Percentiles rank a stretch among this genome's conserved stretches.
Evolutionary conservation across 92 coral and sea anemone species (phyloP).

Genomic region (Palythoa caribaeorum): DNA sequence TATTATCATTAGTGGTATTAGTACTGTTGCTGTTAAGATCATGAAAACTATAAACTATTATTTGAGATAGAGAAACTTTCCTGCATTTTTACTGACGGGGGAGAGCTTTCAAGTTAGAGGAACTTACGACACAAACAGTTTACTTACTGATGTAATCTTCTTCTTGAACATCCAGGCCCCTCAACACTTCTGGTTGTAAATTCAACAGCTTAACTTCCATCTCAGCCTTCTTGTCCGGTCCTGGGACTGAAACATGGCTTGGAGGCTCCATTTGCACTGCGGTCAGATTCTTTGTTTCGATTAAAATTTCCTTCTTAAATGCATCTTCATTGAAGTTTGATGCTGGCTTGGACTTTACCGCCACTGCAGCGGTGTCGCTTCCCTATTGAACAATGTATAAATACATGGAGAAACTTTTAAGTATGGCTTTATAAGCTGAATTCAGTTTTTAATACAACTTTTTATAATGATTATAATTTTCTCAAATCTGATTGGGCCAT

Average conservation of each 20-base stretch:
- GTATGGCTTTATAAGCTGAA: too few relatives aligned
- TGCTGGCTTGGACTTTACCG: constrained; percentile 23
- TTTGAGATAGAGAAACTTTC: neutral
- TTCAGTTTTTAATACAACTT: too few relatives aligned
- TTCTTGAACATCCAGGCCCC: constrained; percentile 54
- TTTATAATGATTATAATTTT: too few relatives aligned
- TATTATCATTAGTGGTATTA: neutral
- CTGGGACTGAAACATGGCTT: constrained; percentile 15
- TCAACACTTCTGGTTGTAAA: constrained; percentile 2
- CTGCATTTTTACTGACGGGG: neutral
- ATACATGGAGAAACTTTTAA: too few relatives aligned
- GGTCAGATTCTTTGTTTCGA: constrained; percentile 82
- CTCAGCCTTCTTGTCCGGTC: constrained; percentile 54
- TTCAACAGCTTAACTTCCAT: constrained; percentile 48
- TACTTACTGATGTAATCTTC: constrained; percentile 44
- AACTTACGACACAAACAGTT: too few relatives aligned
- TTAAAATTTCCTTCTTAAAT: constrained; percentile 79
- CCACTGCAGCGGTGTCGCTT: neutral
- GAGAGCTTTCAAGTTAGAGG: too few relatives aligned
- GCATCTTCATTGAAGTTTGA: constrained; percentile 63
- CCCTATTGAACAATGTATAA: neutral
- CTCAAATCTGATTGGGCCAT: too few relatives aligned
- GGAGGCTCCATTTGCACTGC: constrained; percentile 58
- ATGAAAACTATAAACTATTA: neutral
- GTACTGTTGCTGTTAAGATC: neutral